Percentiles rank a stretch among this genome's conserved stretches.
phyloP scores from a whole-genome alignment of 1,140 invertebrate genomes.

The Wasmannia auropunctata region DNA sequence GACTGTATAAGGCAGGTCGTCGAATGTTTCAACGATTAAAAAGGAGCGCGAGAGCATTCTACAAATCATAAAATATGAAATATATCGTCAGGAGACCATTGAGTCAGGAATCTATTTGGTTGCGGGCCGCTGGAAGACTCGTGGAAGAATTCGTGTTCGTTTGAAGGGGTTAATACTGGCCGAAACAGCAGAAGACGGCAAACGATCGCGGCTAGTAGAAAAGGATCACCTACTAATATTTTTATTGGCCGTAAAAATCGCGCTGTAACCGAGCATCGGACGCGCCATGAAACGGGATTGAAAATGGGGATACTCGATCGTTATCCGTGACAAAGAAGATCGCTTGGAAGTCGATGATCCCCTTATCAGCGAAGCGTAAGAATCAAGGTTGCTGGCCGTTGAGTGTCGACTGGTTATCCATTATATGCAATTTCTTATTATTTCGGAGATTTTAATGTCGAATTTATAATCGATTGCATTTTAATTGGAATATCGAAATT shows the following conservation, averaged over 20 bases:
- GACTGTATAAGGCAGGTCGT: constrained; percentile 16
- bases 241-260: constrained; percentile 80
- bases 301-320: constrained; percentile 40
- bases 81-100: constrained; percentile 67
- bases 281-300: constrained; percentile 40
- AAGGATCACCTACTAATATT: constrained; percentile 78
- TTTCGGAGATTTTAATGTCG: constrained; percentile 18
- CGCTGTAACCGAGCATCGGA: constrained; percentile 34
- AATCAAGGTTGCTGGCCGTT: constrained; percentile 7
- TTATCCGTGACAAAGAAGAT: constrained; percentile 57
- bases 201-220: constrained; percentile 56
- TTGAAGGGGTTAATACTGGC: constrained; percentile 49
- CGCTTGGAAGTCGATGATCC: constrained; percentile 31
- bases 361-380: constrained; percentile 24
- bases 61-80: constrained; percentile 80
- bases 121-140: constrained; percentile 45
- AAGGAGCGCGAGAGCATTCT: constrained; percentile 66
- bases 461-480: constrained; percentile 19
- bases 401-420: not conserved
- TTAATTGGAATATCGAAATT: not conserved
- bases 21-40: constrained; percentile 63
- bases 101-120: constrained; percentile 67
- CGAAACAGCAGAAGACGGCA: constrained; percentile 41
- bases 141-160: constrained; percentile 60
- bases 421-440: constrained; percentile 28